A percentile compares a stretch with the other conserved stretches of the same genome.
phyloP scores from a whole-genome alignment of 2,888 invertebrate species.

The Calliscelio sp. region DNA sequence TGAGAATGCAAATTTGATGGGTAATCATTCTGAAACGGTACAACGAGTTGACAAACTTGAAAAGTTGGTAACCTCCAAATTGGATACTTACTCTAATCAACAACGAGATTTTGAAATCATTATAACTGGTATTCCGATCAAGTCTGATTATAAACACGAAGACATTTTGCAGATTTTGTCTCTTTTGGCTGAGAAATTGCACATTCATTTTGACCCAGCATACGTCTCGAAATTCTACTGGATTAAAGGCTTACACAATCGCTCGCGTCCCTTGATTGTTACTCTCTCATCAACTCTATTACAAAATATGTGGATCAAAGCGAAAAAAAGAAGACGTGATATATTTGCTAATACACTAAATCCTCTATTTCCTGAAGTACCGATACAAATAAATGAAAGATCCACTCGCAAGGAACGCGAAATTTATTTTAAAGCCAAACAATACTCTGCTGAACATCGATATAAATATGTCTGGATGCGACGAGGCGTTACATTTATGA shows the following conservation, averaged over 20 bases:
- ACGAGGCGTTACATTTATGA: background rate
- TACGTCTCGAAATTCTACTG: background rate
- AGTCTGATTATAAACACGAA: too few species aligned
- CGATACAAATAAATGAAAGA: background rate
- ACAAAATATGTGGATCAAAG: background rate
- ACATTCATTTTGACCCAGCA: background rate
- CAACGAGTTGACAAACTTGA: too few species aligned
- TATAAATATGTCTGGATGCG: slow-evolving; percentile 4
- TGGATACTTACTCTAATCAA: too few species aligned
- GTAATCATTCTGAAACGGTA: too few species aligned
- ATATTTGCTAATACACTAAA: background rate
- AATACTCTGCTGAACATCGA: background rate
- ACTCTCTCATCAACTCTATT: background rate
- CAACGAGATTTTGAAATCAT: too few species aligned
- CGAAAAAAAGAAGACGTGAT: background rate
- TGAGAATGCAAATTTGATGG: too few species aligned
- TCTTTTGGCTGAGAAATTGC: background rate
- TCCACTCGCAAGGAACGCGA: background rate
- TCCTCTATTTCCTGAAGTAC: background rate
- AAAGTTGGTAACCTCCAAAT: too few species aligned
- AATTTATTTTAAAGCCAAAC: background rate
- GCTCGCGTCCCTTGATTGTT: background rate
- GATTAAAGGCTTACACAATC: background rate
- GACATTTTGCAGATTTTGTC: too few species aligned
- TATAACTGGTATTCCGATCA: too few species aligned